Evolutionary conservation across 2,113 vertebrate species (phyloP).

Genomic region (Chinchilla lanigera): DNA sequence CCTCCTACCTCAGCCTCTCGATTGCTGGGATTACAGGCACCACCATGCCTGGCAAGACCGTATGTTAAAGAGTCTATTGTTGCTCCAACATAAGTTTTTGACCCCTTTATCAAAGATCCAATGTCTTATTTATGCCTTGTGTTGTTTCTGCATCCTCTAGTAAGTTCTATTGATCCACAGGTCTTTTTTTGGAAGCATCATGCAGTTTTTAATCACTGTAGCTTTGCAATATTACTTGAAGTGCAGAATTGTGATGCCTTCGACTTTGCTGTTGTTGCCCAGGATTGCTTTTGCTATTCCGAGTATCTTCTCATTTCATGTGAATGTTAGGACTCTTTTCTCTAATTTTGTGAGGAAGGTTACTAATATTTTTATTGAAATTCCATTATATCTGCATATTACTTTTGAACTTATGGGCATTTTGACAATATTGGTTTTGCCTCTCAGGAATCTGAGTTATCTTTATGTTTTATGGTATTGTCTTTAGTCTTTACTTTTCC

Average conservation of each 20-base stretch:
- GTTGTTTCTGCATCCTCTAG: neutral
- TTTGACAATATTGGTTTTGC: neutral
- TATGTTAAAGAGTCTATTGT: neutral
- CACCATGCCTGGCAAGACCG: neutral
- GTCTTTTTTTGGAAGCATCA: neutral
- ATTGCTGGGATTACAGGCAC: neutral
- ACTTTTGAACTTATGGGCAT: neutral
- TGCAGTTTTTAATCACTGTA: neutral
- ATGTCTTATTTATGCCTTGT: neutral
- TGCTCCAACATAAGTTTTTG: neutral
- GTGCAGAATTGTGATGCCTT: neutral
- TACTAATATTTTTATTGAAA: neutral
- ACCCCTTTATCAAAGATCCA: neutral
- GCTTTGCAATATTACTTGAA: neutral
- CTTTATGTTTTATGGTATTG: neutral
- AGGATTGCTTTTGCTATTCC: neutral
- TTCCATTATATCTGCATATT: neutral
- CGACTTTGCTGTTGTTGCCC: neutral
- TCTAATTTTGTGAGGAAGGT: neutral
- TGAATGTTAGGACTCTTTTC: neutral
- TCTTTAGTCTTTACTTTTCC: neutral
- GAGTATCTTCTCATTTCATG: neutral
- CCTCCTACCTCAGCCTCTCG: neutral
- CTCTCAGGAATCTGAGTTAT: neutral
- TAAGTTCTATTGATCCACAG: accelerated